Percentiles rank a stretch among this genome's conserved stretches.
phyloP scores from a whole-genome alignment of 2,888 invertebrate genomes.

The Drosophila villosipedis region DNA sequence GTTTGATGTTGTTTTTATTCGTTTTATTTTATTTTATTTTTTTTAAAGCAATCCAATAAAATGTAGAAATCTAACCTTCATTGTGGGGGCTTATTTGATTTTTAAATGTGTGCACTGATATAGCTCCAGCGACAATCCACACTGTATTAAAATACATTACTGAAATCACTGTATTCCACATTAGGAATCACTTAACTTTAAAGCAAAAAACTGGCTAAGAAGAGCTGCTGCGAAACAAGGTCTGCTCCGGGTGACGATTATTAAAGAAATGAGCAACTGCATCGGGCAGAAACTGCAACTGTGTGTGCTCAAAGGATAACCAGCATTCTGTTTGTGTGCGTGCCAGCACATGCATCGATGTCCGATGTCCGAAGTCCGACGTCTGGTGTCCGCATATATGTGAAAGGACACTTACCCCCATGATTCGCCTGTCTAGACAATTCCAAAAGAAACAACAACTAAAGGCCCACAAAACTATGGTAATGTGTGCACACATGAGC shows the following conservation, averaged over 20 bases:
- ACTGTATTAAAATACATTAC: slow-evolving; percentile 22
- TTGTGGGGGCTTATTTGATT: slow-evolving; percentile 25
- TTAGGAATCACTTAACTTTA: slow-evolving; percentile 13
- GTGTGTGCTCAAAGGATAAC: slow-evolving; percentile 44
- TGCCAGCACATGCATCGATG: slow-evolving; percentile 53
- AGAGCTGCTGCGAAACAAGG: slow-evolving; percentile 25
- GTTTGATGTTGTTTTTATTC: not conserved
- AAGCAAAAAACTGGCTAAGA: not conserved
- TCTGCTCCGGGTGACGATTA: slow-evolving; percentile 39
- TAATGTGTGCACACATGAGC: slow-evolving; percentile 60
- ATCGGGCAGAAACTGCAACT: slow-evolving; percentile 28
- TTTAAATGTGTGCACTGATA: slow-evolving; percentile 1
- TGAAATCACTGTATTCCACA: slow-evolving; percentile 31
- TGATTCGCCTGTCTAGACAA: slow-evolving; percentile 70
- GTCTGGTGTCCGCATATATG: slow-evolving; percentile 35
- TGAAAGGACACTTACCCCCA: slow-evolving; percentile 61
- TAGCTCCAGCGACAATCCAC: slow-evolving; percentile 22
- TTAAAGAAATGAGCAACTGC: slow-evolving; percentile 61
- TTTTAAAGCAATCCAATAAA: not conserved
- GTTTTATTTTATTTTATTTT: no score
- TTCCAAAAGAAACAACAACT: slow-evolving; percentile 39
- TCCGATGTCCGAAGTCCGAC: slow-evolving; percentile 24
- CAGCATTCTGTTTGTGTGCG: slow-evolving; percentile 59
- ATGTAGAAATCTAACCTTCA: slow-evolving; percentile 42
- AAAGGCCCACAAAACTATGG: slow-evolving; percentile 12